Evolutionary conservation across 2,797 vertebrate genomes (phyloP).

Genomic region (Rachycentron canadum): DNA sequence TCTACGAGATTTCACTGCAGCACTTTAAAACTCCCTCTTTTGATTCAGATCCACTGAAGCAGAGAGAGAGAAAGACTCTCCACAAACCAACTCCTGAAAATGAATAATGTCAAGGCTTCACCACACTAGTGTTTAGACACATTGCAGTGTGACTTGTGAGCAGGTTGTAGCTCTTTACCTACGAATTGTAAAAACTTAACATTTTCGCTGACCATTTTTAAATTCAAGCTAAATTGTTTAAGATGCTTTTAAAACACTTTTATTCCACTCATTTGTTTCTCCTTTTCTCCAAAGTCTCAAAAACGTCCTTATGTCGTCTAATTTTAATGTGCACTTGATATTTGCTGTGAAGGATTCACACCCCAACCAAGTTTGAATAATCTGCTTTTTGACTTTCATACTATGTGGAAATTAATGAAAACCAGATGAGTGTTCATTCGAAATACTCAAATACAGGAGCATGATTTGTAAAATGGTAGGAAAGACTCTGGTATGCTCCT

Average conservation of each 20-base stretch:
- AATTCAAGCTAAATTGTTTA: background rate
- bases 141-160: background rate
- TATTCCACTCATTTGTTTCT: background rate
- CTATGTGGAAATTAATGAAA: background rate
- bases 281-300: background rate
- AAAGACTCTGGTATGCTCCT: background rate
- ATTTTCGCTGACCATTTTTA: background rate
- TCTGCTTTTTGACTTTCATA: background rate
- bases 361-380: background rate
- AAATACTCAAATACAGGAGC: background rate
- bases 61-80: background rate
- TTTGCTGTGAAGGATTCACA: background rate
- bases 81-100: background rate
- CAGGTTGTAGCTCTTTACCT: background rate
- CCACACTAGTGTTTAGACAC: background rate
- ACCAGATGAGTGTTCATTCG: background rate
- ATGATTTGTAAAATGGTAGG: background rate
- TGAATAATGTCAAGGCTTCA: background rate
- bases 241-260: too few species aligned
- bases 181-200: background rate
- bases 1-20: constrained; percentile 14
- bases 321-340: background rate
- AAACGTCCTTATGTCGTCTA: background rate
- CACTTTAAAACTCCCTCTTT: constrained; percentile 11
- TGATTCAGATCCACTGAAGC: background rate